Evolutionary conservation across 2,113 vertebrate species (phyloP), one percentile per base, ranked within the genome.

Genomic region (Oryzias curvinotus): DNA sequence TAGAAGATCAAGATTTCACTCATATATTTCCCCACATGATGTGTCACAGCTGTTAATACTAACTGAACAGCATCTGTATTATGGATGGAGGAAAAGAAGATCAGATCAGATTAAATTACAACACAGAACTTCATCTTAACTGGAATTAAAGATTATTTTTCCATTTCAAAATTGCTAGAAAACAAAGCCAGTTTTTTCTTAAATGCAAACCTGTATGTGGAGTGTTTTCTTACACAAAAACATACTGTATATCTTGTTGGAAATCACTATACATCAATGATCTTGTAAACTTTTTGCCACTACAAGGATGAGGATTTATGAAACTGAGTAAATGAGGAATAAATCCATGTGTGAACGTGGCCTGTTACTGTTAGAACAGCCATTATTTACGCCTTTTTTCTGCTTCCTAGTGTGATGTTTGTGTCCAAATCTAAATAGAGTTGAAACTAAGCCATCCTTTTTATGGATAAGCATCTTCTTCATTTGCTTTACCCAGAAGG

Each of bases 231-330:
- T 59, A n/a, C 57, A 64, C 69, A 71, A 53, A 28, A 48, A 44
- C n/a, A 57, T 68, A 78, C 73, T 21, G 21, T 21, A 21, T 21
- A 70, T 78, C 75, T 69, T 75, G 84, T 77, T 79, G 61, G 62
- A 45, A 50, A 64, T 44, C 66, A 57, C 71, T 73, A 72, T 72
- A 85, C 71, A 73, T 81, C 80, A 81, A 80, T 80, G 57, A 63
- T 51, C 62, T 74, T 70, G 75, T 65, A 78, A 67, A 75, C 68
- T 47, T 57, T 55, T 86, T 28, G 85, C 66, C 73, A 77, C 73
- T 80, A 62, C 28, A 50, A 68, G 61, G 66, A 82, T 81, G 46
- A 68, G 61, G 66, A 82, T 81, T 80, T 71, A 70, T 60, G 65
- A 55, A 51, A 74, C 41, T 69, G 56, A 74, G 61, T 57, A 26